Base-by-base conservation (phyloP, 2,888 invertebrate genomes). In the Zonitis immaculata region DNA sequence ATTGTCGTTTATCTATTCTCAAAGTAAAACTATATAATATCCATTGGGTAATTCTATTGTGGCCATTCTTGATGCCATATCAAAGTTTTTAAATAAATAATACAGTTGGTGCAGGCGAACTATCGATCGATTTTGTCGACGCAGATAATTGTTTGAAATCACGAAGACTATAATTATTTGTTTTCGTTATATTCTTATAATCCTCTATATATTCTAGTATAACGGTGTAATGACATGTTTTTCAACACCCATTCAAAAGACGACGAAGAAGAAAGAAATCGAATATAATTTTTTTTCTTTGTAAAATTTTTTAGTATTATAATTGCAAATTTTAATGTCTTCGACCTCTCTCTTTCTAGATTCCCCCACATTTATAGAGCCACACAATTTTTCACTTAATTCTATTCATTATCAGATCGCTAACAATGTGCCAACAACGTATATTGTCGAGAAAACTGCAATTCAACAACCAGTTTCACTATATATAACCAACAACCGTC, bases 121-220 rank as follows among this genome's bases (percentile, higher is more conserved):
- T 44, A 28, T 44, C 44, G 44, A 44, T 44, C 44, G 44, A 44
- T 44, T 44, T 22, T 18, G 35, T 44, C 26, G 44, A 12, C 16
- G 27, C n/a, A 42, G 42, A 49, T 49, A 49, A 49, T 49, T 49
- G 49, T 49, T 42, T 49, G 26, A 28, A 49, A 42, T 49, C 49
- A 49, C 49, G 49, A 49, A 42, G 28, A 28, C 35, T 43, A 22
- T 44, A 44, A 47, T 35, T 47, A 47, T 47, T 32, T 47, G 32
- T 47, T 47, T 47, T 35, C 35, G 22, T 47, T 27, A 44, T 28
- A n/a, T 28, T 43, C 11, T 26, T 44, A 6, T 25, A 27, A 44
- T 44, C 28, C 44, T n/a, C n/a, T 16, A 9, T 16, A 18, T 35
- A 35, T 35, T 18, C 16, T 16, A 35, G n/a, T n/a, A 18, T 35